Evolutionary conservation across 1,140 invertebrate species (phyloP).

Genomic region (Cydia splendana): DNA sequence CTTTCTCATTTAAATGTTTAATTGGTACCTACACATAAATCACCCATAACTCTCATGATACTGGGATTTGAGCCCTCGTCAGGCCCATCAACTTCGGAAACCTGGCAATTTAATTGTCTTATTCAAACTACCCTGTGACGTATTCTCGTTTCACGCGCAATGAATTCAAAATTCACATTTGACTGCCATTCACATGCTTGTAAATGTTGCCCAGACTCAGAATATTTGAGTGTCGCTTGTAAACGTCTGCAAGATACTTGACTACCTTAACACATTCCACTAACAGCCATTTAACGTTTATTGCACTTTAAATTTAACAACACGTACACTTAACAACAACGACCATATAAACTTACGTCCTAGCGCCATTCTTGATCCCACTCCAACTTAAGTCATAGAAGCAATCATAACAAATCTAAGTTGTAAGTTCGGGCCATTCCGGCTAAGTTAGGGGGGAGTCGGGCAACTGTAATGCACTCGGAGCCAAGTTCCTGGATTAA

Average conservation of each 20-base stretch:
- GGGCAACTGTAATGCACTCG: conserved; percentile 26
- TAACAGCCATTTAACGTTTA: not conserved
- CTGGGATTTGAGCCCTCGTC: too few species aligned
- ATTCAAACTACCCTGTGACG: too few species aligned
- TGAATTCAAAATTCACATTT: too few species aligned
- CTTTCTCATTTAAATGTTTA: too few species aligned
- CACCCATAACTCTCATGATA: too few species aligned
- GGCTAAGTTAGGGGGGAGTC: conserved; percentile 18
- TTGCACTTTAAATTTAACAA: conserved; percentile 1
- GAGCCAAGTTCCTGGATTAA: conserved; percentile 29
- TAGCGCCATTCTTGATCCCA: conserved; percentile 11
- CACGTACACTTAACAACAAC: conserved; percentile 8
- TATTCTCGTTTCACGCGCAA: too few species aligned
- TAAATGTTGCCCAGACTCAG: too few species aligned
- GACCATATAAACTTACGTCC: conserved; percentile 1
- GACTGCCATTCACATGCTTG: too few species aligned
- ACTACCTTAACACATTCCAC: not conserved
- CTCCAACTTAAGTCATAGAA: conserved; percentile 25
- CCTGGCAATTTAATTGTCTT: too few species aligned
- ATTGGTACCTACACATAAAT: too few species aligned
- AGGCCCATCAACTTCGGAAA: too few species aligned
- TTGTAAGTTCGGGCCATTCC: conserved; percentile 24
- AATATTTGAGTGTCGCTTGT: too few species aligned
- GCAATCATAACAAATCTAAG: conserved; percentile 33
- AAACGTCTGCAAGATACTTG: not conserved